Conservation (phyloP, 2,113 vertebrate genomes). For the Nothocercus julius region DNA sequence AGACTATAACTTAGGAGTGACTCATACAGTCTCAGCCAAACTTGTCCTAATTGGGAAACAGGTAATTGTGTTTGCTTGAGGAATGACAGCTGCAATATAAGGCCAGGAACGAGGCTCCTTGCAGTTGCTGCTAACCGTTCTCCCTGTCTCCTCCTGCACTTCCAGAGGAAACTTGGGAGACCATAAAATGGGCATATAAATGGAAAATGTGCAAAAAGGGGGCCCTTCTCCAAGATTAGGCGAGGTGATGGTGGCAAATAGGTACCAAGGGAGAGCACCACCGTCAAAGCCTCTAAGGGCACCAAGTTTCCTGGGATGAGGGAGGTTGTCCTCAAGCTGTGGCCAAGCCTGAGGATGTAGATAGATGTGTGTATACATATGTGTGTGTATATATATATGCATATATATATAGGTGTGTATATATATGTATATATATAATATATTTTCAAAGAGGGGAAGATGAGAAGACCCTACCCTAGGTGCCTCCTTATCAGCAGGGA, state of each 20-base stretch:
- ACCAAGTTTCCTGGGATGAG: background rate
- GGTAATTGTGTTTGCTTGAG: conserved; percentile 20
- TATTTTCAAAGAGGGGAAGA: too few relatives aligned
- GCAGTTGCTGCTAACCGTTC: background rate
- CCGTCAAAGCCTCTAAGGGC: background rate
- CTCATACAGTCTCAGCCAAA: conserved; percentile 12
- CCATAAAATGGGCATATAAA: rapidly evolving
- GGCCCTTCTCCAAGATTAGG: background rate
- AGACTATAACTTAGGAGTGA: background rate
- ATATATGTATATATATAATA: too few relatives aligned
- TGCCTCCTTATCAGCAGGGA: background rate
- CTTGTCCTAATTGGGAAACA: background rate
- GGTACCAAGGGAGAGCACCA: rapidly evolving
- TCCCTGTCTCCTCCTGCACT: background rate
- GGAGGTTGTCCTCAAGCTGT: background rate
- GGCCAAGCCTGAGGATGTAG: background rate
- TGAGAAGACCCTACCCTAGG: background rate
- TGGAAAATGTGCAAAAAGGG: rapidly evolving
- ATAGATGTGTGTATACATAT: background rate
- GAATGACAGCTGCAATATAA: background rate
- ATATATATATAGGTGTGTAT: too few relatives aligned
- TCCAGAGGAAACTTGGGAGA: background rate
- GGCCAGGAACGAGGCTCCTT: background rate
- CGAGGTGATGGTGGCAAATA: background rate
- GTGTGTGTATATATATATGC: too few relatives aligned